Conservation (phyloP, 2,797 vertebrate genomes). For the Percopsis omiscomaycus region DNA sequence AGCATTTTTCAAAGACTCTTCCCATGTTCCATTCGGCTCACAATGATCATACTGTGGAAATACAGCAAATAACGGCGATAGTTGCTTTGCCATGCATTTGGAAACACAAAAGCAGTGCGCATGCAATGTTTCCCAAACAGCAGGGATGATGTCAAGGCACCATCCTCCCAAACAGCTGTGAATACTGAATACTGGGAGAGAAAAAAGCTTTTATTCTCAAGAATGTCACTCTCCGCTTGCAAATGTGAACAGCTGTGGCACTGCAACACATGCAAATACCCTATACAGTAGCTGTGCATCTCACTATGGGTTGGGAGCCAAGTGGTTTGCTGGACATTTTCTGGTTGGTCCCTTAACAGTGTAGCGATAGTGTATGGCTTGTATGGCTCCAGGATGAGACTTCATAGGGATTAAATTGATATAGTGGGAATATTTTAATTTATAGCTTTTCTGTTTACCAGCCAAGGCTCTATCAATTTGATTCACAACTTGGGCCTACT, state of each 20-base stretch:
- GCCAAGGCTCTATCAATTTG: no score
- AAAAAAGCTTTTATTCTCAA: constrained; percentile 25
- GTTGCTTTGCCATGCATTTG: constrained; percentile 7
- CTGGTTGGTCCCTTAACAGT: constrained; percentile 16
- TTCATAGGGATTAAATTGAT: no score
- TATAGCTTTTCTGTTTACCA: no score
- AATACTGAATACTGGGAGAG: constrained; percentile 12
- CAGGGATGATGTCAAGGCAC: constrained; percentile 14
- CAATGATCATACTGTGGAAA: background rate
- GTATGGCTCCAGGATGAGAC: background rate
- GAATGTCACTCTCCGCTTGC: constrained; percentile 17
- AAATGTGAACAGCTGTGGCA: constrained; percentile 24
- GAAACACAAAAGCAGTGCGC: constrained; percentile 12
- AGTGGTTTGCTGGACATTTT: constrained; percentile 7
- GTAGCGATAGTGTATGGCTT: background rate
- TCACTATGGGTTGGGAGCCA: constrained; percentile 2
- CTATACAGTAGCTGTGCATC: constrained; percentile 8
- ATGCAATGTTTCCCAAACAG: constrained; percentile 16
- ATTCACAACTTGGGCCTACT: no score
- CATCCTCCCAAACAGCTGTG: constrained; percentile 25
- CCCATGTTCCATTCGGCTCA: background rate
- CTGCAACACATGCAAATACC: constrained; percentile 17
- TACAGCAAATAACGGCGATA: background rate
- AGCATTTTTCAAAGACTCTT: constrained; percentile 6
- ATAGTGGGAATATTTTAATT: no score